Evolutionary conservation across 2,113 vertebrate species (phyloP).

Genomic region (Oncorhynchus kisutch): DNA sequence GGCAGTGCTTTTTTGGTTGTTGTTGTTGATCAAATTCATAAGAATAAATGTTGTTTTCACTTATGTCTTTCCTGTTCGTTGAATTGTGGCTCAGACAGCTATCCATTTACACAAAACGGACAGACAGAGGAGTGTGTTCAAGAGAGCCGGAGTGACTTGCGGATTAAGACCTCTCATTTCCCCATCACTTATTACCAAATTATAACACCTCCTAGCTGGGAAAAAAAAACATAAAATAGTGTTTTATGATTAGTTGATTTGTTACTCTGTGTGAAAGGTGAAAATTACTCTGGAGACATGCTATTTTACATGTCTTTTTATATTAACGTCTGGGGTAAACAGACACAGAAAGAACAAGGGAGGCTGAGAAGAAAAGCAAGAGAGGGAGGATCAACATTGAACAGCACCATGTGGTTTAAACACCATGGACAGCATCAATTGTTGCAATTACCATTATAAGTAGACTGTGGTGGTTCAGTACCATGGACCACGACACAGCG

Average conservation of each 20-base stretch:
- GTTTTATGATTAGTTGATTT: background rate
- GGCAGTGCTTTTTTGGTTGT: background rate
- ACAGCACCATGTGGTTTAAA: background rate
- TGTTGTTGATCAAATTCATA: background rate
- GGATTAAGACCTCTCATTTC: slow-evolving; percentile 3
- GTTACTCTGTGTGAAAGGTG: background rate
- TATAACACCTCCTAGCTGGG: background rate
- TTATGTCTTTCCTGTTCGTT: no score
- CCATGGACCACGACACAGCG: background rate
- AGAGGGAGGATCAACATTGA: background rate
- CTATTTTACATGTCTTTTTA: background rate
- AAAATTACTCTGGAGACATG: background rate
- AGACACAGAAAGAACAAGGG: background rate
- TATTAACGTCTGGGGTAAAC: background rate
- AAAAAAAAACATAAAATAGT: background rate
- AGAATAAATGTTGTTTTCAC: background rate
- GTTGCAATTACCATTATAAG: background rate
- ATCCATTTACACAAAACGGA: background rate
- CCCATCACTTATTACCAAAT: background rate
- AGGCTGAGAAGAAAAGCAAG: background rate
- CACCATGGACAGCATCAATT: background rate
- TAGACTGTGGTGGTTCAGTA: background rate
- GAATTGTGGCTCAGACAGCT: background rate
- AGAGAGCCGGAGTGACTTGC: background rate
- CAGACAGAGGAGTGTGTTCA: background rate